A percentile compares a stretch with the other conserved stretches of the same genome.
Conservation (phyloP, 2,888 invertebrate genomes). For the Stramonita haemastoma region DNA sequence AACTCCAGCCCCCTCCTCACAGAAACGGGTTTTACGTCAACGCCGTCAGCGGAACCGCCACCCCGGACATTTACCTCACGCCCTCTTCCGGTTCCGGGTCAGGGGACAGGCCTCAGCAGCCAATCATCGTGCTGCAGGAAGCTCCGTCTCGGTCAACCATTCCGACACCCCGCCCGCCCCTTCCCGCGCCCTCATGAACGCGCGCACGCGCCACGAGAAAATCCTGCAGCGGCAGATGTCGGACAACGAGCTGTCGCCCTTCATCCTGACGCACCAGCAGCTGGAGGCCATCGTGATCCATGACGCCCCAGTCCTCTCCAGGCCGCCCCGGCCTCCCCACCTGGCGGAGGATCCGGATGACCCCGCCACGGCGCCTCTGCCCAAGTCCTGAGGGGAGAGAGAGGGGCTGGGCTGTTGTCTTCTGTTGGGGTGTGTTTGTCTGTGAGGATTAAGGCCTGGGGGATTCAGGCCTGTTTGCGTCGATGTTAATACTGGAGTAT, state of each 20-base stretch:
- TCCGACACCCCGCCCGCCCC: slow-evolving; percentile 46
- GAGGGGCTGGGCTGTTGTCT: background rate
- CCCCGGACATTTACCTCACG: slow-evolving; percentile 34
- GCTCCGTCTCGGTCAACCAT: slow-evolving; percentile 52
- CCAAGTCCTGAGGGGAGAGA: slow-evolving; percentile 39
- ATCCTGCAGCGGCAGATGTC: slow-evolving; percentile 62
- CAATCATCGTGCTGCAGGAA: slow-evolving; percentile 65
- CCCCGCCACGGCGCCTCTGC: slow-evolving; percentile 26
- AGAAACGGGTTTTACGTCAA: slow-evolving; percentile 28
- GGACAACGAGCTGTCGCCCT: slow-evolving; percentile 63
- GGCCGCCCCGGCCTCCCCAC: slow-evolving; percentile 35
- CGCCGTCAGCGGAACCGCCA: slow-evolving; percentile 1
- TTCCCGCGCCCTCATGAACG: slow-evolving; percentile 55
- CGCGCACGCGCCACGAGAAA: slow-evolving; percentile 60
- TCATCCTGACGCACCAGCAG: slow-evolving; percentile 60
- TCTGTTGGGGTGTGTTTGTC: too few species aligned
- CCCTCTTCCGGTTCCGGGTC: slow-evolving; percentile 15
- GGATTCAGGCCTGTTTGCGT: too few species aligned
- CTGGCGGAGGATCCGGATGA: background rate
- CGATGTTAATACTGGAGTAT: too few species aligned
- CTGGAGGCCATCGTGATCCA: slow-evolving; percentile 69
- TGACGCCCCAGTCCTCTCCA: slow-evolving; percentile 57
- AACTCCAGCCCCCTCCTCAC: background rate
- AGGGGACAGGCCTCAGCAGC: slow-evolving; percentile 56
- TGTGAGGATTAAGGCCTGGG: too few species aligned